Evolutionary conservation across 1,140 invertebrate species (phyloP).

Genomic region (Drosophila pandora): DNA sequence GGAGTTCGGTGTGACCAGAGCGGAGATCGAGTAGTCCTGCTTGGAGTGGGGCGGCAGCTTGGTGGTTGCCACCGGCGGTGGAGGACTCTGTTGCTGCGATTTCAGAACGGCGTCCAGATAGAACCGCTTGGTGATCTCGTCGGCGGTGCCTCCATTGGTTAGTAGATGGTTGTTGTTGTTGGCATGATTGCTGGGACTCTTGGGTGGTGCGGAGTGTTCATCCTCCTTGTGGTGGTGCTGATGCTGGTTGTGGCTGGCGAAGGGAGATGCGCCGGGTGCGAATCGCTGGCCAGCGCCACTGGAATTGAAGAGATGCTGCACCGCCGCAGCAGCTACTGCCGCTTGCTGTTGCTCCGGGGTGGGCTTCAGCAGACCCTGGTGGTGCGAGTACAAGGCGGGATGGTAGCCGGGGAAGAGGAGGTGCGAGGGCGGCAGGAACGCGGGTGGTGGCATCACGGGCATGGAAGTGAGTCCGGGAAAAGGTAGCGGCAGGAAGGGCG

Average conservation of each 20-base stretch:
- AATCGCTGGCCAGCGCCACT: constrained; percentile 69
- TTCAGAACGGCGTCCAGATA: constrained; percentile 90
- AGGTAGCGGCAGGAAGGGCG: constrained; percentile 85
- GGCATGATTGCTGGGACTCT: constrained; percentile 48
- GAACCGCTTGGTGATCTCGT: constrained; percentile 88
- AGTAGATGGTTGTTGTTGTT: constrained; percentile 70
- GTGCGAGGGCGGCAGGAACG: constrained; percentile 87
- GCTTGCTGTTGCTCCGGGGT: constrained; percentile 77
- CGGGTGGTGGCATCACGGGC: constrained; percentile 87
- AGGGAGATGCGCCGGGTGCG: constrained; percentile 46
- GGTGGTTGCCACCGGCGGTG: constrained; percentile 51
- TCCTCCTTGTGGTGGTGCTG: constrained; percentile 22
- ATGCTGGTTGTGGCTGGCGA: constrained; percentile 34
- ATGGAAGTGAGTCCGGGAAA: constrained; percentile 86
- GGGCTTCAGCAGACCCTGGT: constrained; percentile 86
- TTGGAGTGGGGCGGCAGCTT: constrained; percentile 66
- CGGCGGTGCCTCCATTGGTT: constrained; percentile 82
- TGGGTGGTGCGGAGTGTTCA: constrained; percentile 35
- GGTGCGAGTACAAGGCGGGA: constrained; percentile 86
- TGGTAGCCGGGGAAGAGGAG: constrained; percentile 88
- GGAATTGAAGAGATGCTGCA: constrained; percentile 76
- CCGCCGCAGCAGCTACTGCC: constrained; percentile 72
- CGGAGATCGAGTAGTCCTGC: constrained; percentile 77
- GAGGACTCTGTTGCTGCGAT: constrained; percentile 85
- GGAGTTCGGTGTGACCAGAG: constrained; percentile 78